Evolutionary conservation across 2,888 invertebrate species (phyloP).

Genomic region (Neoitamus cyanurus): DNA sequence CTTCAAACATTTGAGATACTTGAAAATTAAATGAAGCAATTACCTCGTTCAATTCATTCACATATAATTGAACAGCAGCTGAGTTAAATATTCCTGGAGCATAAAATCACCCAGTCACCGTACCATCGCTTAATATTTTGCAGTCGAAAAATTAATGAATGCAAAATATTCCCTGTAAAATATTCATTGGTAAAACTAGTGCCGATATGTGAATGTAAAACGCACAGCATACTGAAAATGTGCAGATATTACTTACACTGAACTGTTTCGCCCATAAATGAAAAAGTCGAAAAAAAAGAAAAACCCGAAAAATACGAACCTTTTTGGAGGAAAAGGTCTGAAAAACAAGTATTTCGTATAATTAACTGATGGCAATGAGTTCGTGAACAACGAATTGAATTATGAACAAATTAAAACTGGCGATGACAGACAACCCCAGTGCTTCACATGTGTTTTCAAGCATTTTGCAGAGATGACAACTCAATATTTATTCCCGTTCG

Average conservation of each 20-base stretch:
- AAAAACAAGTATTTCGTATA: background rate
- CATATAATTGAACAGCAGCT: background rate
- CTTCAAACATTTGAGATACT: background rate
- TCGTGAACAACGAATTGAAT: background rate
- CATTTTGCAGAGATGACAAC: background rate
- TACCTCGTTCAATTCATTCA: background rate
- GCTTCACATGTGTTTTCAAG: background rate
- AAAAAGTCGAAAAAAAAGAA: background rate
- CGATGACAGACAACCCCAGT: background rate
- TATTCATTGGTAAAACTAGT: background rate
- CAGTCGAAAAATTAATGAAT: background rate
- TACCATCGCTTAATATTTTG: background rate
- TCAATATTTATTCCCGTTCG: background rate
- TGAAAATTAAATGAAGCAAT: background rate
- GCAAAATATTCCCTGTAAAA: background rate
- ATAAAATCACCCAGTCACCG: background rate
- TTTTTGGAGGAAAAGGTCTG: background rate
- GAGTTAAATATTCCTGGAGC: background rate
- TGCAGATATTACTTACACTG: background rate
- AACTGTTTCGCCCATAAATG: background rate
- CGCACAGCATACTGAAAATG: background rate
- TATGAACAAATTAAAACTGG: background rate
- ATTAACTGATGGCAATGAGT: background rate
- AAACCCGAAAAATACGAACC: background rate
- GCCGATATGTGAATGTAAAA: background rate